Percentiles rank a stretch among this genome's conserved stretches.
Evolutionary conservation across 2,113 vertebrate genomes (phyloP).

Genomic region (Perca fluviatilis): DNA sequence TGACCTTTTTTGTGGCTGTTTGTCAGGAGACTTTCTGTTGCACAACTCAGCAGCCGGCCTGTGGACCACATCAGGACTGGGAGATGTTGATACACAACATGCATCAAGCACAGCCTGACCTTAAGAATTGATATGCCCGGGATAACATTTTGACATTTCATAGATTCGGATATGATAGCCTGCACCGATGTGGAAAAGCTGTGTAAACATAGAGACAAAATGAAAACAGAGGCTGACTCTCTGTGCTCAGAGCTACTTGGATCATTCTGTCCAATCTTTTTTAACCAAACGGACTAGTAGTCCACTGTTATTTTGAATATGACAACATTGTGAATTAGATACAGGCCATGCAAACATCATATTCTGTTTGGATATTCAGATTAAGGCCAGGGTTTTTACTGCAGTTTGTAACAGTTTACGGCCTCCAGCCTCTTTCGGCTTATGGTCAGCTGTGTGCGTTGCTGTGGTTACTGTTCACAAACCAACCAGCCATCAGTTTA

Average conservation of each 20-base stretch:
- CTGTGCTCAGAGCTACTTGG: background rate
- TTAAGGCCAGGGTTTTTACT: no score
- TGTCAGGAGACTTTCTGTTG: background rate
- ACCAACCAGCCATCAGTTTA: no score
- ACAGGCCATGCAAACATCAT: no score
- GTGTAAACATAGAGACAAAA: background rate
- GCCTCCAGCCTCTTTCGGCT: no score
- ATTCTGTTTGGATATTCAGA: no score
- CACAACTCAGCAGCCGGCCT: background rate
- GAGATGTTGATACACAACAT: slow-evolving; percentile 1
- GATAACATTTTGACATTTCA: slow-evolving; percentile 2
- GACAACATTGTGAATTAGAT: no score
- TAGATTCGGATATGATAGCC: slow-evolving; percentile 4
- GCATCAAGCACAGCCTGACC: slow-evolving; percentile 3
- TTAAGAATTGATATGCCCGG: background rate
- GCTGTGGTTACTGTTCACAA: no score
- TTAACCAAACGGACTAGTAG: background rate
- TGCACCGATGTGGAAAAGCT: background rate
- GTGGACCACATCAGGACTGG: background rate
- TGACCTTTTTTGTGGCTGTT: slow-evolving; percentile 27
- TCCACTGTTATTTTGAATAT: no score
- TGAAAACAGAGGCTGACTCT: background rate
- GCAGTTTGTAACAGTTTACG: no score
- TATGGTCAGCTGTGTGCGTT: no score
- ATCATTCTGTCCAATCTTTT: background rate